Percentiles rank a stretch among this genome's conserved stretches.
Conservation (phyloP, 2,113 vertebrate genomes). For the Theropithecus gelada region DNA sequence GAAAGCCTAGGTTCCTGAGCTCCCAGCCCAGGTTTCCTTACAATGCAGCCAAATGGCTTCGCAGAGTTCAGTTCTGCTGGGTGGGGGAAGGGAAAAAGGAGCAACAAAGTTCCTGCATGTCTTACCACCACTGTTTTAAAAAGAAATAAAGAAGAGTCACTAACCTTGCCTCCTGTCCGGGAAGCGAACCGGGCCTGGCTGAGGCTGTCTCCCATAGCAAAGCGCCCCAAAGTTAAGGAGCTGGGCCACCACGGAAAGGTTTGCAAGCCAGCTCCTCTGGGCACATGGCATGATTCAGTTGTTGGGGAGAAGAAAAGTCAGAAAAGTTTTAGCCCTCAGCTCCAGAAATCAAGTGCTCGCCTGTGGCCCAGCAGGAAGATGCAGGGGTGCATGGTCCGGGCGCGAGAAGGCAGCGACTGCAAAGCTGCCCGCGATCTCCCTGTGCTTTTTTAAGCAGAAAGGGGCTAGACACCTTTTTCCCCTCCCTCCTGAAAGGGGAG, state of each 20-base stretch:
- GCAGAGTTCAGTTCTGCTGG: background rate
- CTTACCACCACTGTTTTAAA: background rate
- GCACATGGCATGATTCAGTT: conserved; percentile 90
- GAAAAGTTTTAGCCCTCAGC: conserved; percentile 35
- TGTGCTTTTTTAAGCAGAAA: conserved; percentile 3
- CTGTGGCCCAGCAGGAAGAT: conserved; percentile 36
- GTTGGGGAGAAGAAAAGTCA: conserved; percentile 41
- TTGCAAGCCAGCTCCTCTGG: conserved; percentile 83
- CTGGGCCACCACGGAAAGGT: conserved; percentile 82
- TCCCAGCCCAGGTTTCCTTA: background rate
- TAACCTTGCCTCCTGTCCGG: conserved; percentile 91
- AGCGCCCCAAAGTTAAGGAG: conserved; percentile 84
- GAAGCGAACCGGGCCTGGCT: conserved; percentile 82
- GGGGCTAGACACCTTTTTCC: conserved; percentile 59
- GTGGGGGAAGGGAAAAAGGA: conserved; percentile 7
- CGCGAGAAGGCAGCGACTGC: conserved; percentile 34
- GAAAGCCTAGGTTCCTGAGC: background rate
- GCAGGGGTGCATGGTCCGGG: conserved; percentile 77
- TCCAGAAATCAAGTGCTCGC: conserved; percentile 45
- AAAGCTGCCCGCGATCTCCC: conserved; percentile 50
- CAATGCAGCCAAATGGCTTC: background rate
- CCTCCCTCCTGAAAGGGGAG: conserved; percentile 64
- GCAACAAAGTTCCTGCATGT: background rate
- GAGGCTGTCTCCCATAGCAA: conserved; percentile 81
- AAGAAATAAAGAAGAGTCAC: conserved; percentile 78